Evolutionary conservation across 2,797 vertebrate genomes (phyloP), one percentile per base, ranked within the genome.

Genomic region (Anisognathus igniventris): DNA sequence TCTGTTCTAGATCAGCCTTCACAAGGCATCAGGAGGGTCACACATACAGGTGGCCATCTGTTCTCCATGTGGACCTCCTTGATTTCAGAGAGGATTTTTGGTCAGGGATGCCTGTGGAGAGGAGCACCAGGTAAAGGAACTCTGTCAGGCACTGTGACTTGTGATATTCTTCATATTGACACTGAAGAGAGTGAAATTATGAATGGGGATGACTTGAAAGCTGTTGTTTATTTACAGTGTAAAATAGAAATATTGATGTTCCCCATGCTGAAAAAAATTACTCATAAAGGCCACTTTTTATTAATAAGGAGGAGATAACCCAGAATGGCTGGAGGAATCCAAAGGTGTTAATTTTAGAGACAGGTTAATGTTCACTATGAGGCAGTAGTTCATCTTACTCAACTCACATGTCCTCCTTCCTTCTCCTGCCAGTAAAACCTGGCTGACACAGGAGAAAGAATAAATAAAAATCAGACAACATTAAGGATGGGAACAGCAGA

Each of bases 1-100:
- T 58, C 35, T 58, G 35, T 13, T 27, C 57, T 9, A 58, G 35
- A 4, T 2, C 57, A 37, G 57, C 57, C 57, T 19, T 19, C 35
- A 0, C 57, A 37, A 27, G 24, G 57, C 35, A 37, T 19, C 35
- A 28, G 25, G 12, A 48, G 12, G 24, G 47, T 47, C 61, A 58
- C 19, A 30, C 5, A 1, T 19, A 3, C 0, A 31, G 22, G 11
- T 3, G 4, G 19, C 28, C 16, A 13, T 35, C 24, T 47, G 7
- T 27, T 71, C 40, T 54, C 68, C 83, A 35, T 2, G 3, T 47
- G 57, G 28, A 51, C 4, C 24, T 67, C 44, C 45, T 75, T 61
- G 62, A 40, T 68, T 87, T 77, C 65, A 75, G 57, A 64, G 47
- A 39, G 61, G 62, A 44, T 64, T 80, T 89, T 91, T 68, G 64